Base-by-base conservation (phyloP, 2,113 vertebrate species). In the Malurus alboscapulatus region DNA sequence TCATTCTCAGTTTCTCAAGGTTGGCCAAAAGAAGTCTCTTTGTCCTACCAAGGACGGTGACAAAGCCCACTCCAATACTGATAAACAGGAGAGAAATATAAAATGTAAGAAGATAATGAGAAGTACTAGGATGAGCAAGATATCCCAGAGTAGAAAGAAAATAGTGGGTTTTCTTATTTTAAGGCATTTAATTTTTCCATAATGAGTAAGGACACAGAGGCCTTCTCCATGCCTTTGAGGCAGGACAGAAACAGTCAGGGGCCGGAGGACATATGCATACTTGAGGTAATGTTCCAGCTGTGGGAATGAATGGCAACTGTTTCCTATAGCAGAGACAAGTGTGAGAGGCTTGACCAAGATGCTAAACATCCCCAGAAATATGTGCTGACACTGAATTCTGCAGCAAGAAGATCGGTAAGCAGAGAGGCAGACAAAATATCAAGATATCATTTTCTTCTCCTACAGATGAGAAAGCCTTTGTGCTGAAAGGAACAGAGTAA, bases 221-320 rank as follows among this genome's bases (percentile, higher is more conserved):
- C 16, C 32, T 61, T 55, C n/a, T 68, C 36, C 19, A 30, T 42
- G 18, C 9, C 36, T 51, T 10, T 63, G 32, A 84, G 26, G 24
- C 59, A 66, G 59, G 57, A 50, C 8, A 44, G 38, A 86, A 58
- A 32, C 32, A 29, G 4, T 50, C 44, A 54, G 25, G 24, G 75
- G 6, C 12, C 8, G 20, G 2, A 73, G 51, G 55, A 48, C 26
- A 21, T 0, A 2, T 5, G 3, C 1, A 0, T 53, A n/a, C 21
- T 13, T 34, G 25, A 54, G 22, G 44, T 21, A 51, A 25, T 22
- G 14, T 58, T 66, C 13, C 26, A 48, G 17, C 13, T 69, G 15
- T 12, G 8, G 40, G 51, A 85, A 63, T 58, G 72, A 59, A 71
- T 20, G 26, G 8, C 24, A 73, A 2, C 27, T 53, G 25, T 19